Evolutionary conservation across 2,797 vertebrate genomes (phyloP), one percentile per base, ranked within the genome.

Genomic region (Vireo griseus): DNA sequence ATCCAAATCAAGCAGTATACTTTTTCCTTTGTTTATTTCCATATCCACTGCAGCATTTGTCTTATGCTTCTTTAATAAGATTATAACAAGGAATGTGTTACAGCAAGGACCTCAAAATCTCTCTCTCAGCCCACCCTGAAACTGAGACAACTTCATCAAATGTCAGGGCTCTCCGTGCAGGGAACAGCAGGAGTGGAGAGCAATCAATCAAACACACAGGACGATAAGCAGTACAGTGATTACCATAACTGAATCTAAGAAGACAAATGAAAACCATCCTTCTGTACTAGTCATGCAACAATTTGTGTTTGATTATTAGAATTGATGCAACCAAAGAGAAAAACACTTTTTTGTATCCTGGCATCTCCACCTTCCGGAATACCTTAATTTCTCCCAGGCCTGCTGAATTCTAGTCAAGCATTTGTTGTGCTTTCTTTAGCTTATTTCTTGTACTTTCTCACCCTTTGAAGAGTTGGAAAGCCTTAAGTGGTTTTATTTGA

Each of bases 241-340:
- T 95, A 89, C 50, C 55, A 67, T 78, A 95, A 86, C 59, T 48
- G 88, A 88, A 93, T 84, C 71, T 73, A 85, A 69, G 74, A 92
- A 69, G 40, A 93, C 24, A 92, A 87, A 95, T 88, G 83, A 78
- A 96, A 95, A 79, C 45, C 35, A 67, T 93, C 74, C 87, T 90
- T 94, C 74, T 79, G 31, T 78, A 68, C 58, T 75, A 88, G 69
- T 72, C 10, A 0, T 61, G 83, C 59, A 94, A 95, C 33, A 76
- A 52, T 90, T 90, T 90, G 37, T 91, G 71, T 69, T 88, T 90
- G 51, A 47, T 85, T 89, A 82, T 88, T 85, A 88, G n/a, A 95
- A 86, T 1, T 63, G 63, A 95, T 85, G 71, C 19, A 92, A 85
- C 5, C 42, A 74, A 69, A 89, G 54, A 65, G 15, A 25, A 76